Base-by-base conservation (phyloP, 2,113 vertebrate genomes). In the Anas platyrhynchos region DNA sequence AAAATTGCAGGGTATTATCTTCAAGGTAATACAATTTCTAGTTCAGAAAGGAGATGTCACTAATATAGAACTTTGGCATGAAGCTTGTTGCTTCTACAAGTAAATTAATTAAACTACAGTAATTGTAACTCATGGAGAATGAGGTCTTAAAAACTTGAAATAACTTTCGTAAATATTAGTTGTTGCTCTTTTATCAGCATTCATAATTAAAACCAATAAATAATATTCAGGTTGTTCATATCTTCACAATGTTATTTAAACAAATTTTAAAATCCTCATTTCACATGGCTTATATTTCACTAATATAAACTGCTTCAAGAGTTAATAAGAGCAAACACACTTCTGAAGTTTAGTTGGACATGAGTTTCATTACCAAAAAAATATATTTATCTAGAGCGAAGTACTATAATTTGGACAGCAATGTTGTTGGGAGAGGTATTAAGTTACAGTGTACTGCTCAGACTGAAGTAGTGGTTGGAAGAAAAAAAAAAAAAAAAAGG, bases 321-420 rank as follows among this genome's bases (percentile, higher is more conserved):
- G 61, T 93, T 91, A 96, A 16, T 67, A 77, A 61, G 48, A 46
- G 36, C 14, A 91, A 82, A 84, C 31, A 75, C n/a, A 73, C 36
- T 71, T 62, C 48, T 55, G 36, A 63, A 94, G 32, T 84, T 93
- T 36, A 79, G 54, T 48, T 69, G n/a, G 48, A 89, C 1, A 0
- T 7, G 13, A 68, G 62, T 79, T 91, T 86, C 71, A 93, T 59
- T 92, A 96, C 32, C 10, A 75, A 91, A 89, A 78, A 71, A 11
- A 79, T 6, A 43, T 14, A 77, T 76, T 87, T 78, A 78, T 86
- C 71, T 20, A 97, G 88, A 94, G 26, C 73, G 46, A 93, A 95
- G 93, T 68, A 61, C 95, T 83, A 92, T 93, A 96, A 96, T 88
- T 94, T 95, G 81, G 88, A 94, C 83, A 82, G 96, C 63, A 97